phyloP scores from a whole-genome alignment of 2,888 invertebrate species.

The Latrodectus hesperus region DNA sequence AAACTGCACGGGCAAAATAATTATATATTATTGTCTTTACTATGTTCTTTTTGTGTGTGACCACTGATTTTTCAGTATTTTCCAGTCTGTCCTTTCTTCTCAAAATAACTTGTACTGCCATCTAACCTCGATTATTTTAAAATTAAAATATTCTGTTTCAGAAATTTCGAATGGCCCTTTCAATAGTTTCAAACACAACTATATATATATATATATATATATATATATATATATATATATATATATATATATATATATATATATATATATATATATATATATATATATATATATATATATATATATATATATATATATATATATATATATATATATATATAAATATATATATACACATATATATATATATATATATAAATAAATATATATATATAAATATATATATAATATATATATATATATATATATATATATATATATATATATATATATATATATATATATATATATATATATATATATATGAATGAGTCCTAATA shows the following conservation, averaged over 20 bases:
- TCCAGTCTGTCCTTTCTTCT: no score
- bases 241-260: constrained; percentile 13
- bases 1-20: no score
- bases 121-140: no score
- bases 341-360: constrained; percentile 11
- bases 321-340: constrained; percentile 17
- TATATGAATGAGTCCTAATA: background rate
- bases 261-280: constrained; percentile 15
- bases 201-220: no score
- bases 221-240: constrained; percentile 11
- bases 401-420: constrained; percentile 17
- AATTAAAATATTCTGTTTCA: no score
- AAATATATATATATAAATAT: constrained; percentile 12
- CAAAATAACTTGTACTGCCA: no score
- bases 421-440: constrained; percentile 15
- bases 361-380: constrained; percentile 15
- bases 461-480: constrained; percentile 21
- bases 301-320: constrained; percentile 17
- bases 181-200: no score
- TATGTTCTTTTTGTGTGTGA: no score
- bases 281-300: constrained; percentile 25
- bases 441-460: constrained; percentile 16
- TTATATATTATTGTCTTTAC: no score
- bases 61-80: no score
- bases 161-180: no score